These are phyloP conservation scores for Acanthurus tractus DNA, from an alignment of 2,797 vertebrate genomes.

Conservation along the genomic window DNA sequence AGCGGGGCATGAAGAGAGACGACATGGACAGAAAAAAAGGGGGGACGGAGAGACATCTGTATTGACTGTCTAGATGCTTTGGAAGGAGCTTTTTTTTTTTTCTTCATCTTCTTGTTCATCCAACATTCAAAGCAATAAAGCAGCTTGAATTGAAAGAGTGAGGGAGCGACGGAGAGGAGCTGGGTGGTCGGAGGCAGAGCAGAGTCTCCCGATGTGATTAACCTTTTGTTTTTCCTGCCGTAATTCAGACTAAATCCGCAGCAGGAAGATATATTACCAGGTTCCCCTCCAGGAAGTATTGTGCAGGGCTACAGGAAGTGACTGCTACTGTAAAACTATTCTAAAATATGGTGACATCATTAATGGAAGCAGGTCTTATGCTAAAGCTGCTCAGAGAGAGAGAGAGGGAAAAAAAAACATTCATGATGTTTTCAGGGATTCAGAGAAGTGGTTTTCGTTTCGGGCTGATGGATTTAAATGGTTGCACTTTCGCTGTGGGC, in stretches of 20 bases:
- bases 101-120: conserved; percentile 7
- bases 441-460: conserved; percentile 28
- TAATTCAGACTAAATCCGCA: conserved; percentile 70
- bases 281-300: conserved; percentile 42
- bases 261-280: conserved; percentile 60
- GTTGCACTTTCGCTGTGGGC: conserved; percentile 2
- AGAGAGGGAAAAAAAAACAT: not conserved
- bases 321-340: conserved; percentile 32
- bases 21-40: not conserved
- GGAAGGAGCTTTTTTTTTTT: not conserved
- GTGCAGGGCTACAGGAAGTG: conserved; percentile 43
- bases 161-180: conserved; percentile 30
- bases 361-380: conserved; percentile 44
- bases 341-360: conserved; percentile 59
- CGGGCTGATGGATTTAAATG: conserved; percentile 59
- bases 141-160: conserved; percentile 45
- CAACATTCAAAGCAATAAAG: conserved; percentile 54
- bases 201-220: conserved; percentile 63
- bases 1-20: not conserved
- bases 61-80: conserved; percentile 20
- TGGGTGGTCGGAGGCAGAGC: conserved; percentile 72
- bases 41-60: conserved; percentile 6
- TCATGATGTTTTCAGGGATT: conserved; percentile 27
- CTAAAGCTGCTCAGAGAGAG: not conserved
- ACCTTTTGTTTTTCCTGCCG: conserved; percentile 68